Conservation (phyloP, 2,113 vertebrate genomes). For the Ariopsis seemanni region DNA sequence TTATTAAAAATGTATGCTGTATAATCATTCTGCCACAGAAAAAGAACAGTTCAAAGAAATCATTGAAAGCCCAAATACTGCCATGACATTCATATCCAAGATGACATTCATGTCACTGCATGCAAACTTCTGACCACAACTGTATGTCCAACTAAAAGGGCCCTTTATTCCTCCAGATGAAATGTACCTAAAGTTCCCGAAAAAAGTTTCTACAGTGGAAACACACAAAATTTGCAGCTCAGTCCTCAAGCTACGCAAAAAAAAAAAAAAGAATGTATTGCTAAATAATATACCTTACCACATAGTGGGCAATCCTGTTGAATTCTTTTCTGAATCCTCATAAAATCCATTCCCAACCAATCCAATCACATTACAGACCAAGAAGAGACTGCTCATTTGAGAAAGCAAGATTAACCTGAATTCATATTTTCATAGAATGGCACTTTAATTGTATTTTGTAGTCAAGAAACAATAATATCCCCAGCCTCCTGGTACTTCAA, state of each 20-base stretch:
- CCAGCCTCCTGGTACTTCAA: background rate
- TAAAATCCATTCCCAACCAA: background rate
- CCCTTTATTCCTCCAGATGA: background rate
- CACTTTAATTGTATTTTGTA: background rate
- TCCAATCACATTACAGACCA: background rate
- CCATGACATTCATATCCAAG: no score
- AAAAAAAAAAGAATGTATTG: background rate
- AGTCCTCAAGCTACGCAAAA: background rate
- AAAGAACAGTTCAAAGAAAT: no score
- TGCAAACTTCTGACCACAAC: no score
- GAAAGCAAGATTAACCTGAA: background rate
- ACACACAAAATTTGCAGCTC: background rate
- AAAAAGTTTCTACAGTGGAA: background rate
- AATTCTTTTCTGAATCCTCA: background rate
- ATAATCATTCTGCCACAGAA: no score
- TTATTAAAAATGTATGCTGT: no score
- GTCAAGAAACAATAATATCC: slow-evolving; percentile 6
- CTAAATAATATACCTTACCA: background rate
- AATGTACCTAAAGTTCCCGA: background rate
- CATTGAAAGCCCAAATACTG: no score
- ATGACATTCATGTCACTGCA: no score
- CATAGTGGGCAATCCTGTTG: background rate
- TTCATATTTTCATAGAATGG: background rate
- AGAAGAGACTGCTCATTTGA: background rate
- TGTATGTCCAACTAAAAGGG: background rate